Percentiles rank a stretch among this genome's conserved stretches.
Evolutionary conservation across 1,140 invertebrate species (phyloP).

Genomic region (Zaprionus taronus): DNA sequence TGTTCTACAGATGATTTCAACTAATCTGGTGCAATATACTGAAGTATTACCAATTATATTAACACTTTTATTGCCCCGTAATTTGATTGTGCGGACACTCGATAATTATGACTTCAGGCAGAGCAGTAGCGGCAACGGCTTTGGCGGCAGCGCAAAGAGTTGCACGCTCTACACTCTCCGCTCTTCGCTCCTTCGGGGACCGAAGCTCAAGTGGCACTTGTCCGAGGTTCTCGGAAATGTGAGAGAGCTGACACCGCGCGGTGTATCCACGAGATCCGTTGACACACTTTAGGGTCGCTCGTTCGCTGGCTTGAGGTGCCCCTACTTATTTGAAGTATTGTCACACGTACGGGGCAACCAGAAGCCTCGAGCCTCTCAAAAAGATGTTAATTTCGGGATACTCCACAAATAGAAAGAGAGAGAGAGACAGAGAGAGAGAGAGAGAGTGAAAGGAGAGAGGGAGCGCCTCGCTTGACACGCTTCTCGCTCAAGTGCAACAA

Average conservation of each 20-base stretch:
- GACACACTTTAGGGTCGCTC: constrained; percentile 20
- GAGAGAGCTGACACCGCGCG: constrained; percentile 53
- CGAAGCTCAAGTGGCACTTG: constrained; percentile 19
- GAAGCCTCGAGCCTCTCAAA: constrained; percentile 10
- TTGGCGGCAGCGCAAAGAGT: background rate
- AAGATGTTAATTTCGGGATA: background rate
- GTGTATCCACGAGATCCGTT: constrained; percentile 5
- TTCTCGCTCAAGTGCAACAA: constrained; percentile 30
- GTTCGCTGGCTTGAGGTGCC: background rate
- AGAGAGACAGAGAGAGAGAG: background rate
- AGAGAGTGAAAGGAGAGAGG: background rate
- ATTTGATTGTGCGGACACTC: constrained; percentile 4
- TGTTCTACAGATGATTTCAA: too few relatives aligned
- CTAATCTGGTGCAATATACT: background rate
- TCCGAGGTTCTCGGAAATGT: constrained; percentile 53
- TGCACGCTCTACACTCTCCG: background rate
- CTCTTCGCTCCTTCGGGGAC: background rate
- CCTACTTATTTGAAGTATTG: constrained; percentile 19
- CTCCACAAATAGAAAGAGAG: background rate
- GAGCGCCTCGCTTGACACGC: constrained; percentile 22
- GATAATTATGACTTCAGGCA: constrained; percentile 1
- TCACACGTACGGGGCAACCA: constrained; percentile 34
- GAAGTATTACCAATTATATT: background rate
- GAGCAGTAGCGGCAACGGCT: background rate
- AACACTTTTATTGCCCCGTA: constrained; percentile 3